These are phyloP conservation scores for Gambusia yucatana DNA, from an alignment of 2,797 vertebrate species.

Conservation along the genomic window DNA sequence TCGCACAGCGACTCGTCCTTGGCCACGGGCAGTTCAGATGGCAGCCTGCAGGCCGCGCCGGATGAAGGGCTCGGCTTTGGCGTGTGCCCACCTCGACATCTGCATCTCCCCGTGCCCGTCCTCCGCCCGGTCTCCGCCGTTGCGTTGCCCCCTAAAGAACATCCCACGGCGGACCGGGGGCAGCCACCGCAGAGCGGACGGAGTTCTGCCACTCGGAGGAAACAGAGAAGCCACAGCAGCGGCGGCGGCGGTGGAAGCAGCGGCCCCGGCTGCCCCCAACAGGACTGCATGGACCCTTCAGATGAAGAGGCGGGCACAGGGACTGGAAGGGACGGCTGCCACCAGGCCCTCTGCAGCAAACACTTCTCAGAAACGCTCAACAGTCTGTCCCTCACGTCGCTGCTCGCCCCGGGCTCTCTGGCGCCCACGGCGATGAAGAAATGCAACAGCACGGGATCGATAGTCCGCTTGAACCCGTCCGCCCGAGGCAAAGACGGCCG, in stretches of 20 bases:
- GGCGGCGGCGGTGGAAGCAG: slow-evolving; percentile 86
- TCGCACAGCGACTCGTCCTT: slow-evolving; percentile 88
- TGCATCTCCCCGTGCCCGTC: slow-evolving; percentile 66
- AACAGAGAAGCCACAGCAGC: slow-evolving; percentile 89
- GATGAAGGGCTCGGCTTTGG: slow-evolving; percentile 90
- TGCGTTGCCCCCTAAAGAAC: slow-evolving; percentile 57
- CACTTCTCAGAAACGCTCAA: slow-evolving; percentile 88
- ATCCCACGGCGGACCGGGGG: slow-evolving; percentile 22
- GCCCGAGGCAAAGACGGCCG: slow-evolving; percentile 71
- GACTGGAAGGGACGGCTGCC: slow-evolving; percentile 41
- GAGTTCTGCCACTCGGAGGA: slow-evolving; percentile 79
- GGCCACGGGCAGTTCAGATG: slow-evolving; percentile 87
- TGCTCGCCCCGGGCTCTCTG: slow-evolving; percentile 81
- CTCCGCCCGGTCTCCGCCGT: slow-evolving; percentile 62
- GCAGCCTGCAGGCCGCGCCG: slow-evolving; percentile 89
- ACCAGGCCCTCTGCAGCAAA: slow-evolving; percentile 83
- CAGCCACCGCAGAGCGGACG: slow-evolving; percentile 46
- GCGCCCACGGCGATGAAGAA: slow-evolving; percentile 81
- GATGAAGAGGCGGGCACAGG: slow-evolving; percentile 81
- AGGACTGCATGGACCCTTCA: slow-evolving; percentile 90
- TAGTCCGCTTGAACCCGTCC: slow-evolving; percentile 63
- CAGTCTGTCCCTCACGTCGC: slow-evolving; percentile 91
- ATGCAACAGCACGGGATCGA: slow-evolving; percentile 92
- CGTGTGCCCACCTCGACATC: slow-evolving; percentile 79
- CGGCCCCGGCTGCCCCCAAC: slow-evolving; percentile 85